These are phyloP conservation scores for Amphimallon solstitiale DNA, from an alignment of 2,888 invertebrate genomes.

Conservation along the genomic window DNA sequence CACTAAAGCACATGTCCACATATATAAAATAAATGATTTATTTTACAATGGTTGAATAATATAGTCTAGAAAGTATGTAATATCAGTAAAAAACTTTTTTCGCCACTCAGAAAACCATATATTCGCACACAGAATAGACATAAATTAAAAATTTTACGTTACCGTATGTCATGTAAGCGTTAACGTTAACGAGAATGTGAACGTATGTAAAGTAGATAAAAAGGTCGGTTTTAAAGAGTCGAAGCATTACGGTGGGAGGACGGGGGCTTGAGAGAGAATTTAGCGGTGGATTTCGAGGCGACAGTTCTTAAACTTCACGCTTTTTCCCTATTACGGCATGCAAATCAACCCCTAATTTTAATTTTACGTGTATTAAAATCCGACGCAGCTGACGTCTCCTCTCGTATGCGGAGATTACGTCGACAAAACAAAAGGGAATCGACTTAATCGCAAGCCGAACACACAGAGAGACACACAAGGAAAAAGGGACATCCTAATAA, in stretches of 20 bases:
- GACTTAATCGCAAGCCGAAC: slow-evolving; percentile 58
- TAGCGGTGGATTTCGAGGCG: slow-evolving; percentile 17
- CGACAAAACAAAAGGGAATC: slow-evolving; percentile 60
- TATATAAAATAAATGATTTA: no score
- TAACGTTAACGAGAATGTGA: no score
- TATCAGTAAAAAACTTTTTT: no score
- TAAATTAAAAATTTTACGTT: not conserved
- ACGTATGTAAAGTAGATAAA: no score
- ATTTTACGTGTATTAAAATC: slow-evolving; percentile 71
- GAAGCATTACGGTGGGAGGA: no score
- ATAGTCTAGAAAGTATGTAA: no score
- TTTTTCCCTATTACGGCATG: slow-evolving; percentile 70
- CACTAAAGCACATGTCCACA: no score
- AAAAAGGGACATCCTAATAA: slow-evolving; percentile 45
- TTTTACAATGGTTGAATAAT: no score
- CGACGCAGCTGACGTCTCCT: slow-evolving; percentile 66
- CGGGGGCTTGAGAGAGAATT: no score
- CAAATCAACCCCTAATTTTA: slow-evolving; percentile 71
- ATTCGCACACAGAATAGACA: no score
- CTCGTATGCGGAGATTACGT: slow-evolving; percentile 58
- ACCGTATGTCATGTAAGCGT: not conserved
- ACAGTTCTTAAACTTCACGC: slow-evolving; percentile 49
- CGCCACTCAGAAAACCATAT: no score
- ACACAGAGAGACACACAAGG: not conserved
- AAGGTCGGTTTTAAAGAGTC: slow-evolving; percentile 23